Percentiles rank a stretch among this genome's conserved stretches.
Conservation (phyloP, 2,888 invertebrate genomes). For the Cephalotes varians region DNA sequence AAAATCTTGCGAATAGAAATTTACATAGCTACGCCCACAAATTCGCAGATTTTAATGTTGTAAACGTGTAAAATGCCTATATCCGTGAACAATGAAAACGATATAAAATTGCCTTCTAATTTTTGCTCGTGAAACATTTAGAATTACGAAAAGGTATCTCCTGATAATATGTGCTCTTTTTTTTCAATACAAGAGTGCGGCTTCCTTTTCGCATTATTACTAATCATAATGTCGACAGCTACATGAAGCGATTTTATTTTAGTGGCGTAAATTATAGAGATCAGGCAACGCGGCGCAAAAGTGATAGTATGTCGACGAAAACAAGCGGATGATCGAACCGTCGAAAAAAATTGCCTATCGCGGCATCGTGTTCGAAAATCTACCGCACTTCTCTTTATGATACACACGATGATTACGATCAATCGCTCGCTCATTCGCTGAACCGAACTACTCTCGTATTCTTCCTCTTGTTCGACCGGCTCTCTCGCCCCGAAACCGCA, state of each 20-base stretch:
- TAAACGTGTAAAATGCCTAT: not conserved
- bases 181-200: not conserved
- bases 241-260: slow-evolving; percentile 37
- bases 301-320: slow-evolving; percentile 30
- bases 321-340: slow-evolving; percentile 15
- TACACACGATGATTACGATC: slow-evolving; percentile 59
- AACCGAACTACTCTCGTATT: slow-evolving; percentile 26
- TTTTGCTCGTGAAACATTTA: not conserved
- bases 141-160: not conserved
- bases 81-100: not conserved
- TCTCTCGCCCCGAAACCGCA: slow-evolving; percentile 38
- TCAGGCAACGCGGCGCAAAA: slow-evolving; percentile 38
- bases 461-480: slow-evolving; percentile 13
- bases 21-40: not conserved
- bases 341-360: slow-evolving; percentile 51
- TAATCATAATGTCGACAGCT: slow-evolving; percentile 40
- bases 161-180: not conserved
- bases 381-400: slow-evolving; percentile 45
- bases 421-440: slow-evolving; percentile 42
- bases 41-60: not conserved
- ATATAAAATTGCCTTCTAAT: too few species aligned
- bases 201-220: slow-evolving; percentile 19
- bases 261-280: slow-evolving; percentile 53
- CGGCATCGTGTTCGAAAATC: slow-evolving; percentile 40
- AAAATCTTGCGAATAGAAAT: not conserved